Evolutionary conservation across 2,113 vertebrate species (phyloP), one percentile per base, ranked within the genome.

Genomic region (Phrynocephalus versicolor): DNA sequence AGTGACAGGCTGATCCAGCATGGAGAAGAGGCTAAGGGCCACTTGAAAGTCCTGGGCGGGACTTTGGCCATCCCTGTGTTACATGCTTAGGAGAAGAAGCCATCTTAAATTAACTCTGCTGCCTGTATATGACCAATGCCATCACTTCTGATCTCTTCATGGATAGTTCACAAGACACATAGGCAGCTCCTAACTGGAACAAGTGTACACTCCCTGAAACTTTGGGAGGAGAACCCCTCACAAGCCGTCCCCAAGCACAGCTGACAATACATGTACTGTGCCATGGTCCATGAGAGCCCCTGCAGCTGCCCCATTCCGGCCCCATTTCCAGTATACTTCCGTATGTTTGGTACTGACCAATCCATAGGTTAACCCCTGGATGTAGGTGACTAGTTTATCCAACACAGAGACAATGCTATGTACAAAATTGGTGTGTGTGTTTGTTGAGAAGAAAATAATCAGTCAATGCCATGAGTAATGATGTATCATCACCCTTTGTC

Each of bases 401-500:
- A 60, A 60, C 9, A 30, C 30, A n/a, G 35, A 62, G 25, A 27
- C 37, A 82, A 71, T 37, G 25, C 16, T 39, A 41, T 60, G 55
- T 25, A 25, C n/a, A 65, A 75, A 51, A 67, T 65, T 25, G 15
- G 27, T 37, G 10, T 35, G 72, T 23, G n/a, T 33, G 27, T n/a
- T 69, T 45, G 14, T 81, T 80, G 45, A 57, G 4, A 19, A 70
- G 21, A 12, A 81, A 58, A 58, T n/a, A 35, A 1, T 62, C n/a
- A 65, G 10, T 51, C 64, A 67, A 67, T 77, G 14, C 1, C 76
- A 65, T 65, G 18, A 12, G 67, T 30, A 62, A 79, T 33, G 85
- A 82, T 87, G 18, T 82, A n/a, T 71, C 69, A 94, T 96, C 94
- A 98, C 98, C 94, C 93, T 94, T 91, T 94, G 96, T 27, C 98